Evolutionary conservation across 2,113 vertebrate genomes (phyloP).

Genomic region (Polyodon spathula): DNA sequence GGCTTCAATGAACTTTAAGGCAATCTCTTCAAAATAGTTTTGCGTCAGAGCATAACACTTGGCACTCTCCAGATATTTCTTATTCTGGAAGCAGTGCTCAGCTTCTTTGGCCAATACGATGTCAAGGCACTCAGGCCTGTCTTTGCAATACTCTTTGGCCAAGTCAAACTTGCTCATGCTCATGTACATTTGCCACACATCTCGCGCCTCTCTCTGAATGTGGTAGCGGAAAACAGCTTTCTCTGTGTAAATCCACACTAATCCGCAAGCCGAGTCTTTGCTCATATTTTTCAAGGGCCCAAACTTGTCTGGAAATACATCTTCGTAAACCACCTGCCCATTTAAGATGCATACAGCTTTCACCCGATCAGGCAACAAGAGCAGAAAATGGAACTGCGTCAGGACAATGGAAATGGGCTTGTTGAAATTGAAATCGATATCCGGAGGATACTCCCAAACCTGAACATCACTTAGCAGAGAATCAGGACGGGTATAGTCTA

Average conservation of each 20-base stretch:
- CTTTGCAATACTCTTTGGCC: conserved; percentile 93
- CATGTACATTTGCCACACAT: conserved; percentile 98
- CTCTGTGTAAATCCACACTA: conserved; percentile 93
- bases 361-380: conserved; percentile 79
- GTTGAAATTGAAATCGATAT: conserved; percentile 64
- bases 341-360: conserved; percentile 92
- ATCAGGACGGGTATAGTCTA: conserved; percentile 81
- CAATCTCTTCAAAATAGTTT: conserved; percentile 96
- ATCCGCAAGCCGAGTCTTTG: conserved; percentile 78
- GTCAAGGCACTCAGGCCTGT: conserved; percentile 90
- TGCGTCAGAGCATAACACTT: conserved; percentile 92
- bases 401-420: conserved; percentile 88
- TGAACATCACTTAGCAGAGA: conserved; percentile 82
- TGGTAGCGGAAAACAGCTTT: conserved; percentile 91
- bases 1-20: conserved; percentile 93
- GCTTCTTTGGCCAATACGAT: conserved; percentile 89
- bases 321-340: conserved; percentile 84
- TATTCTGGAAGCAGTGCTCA: conserved; percentile 90
- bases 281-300: conserved; percentile 79
- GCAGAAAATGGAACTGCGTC: conserved; percentile 93
- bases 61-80: conserved; percentile 84
- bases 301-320: conserved; percentile 88
- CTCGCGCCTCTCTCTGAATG: conserved; percentile 81
- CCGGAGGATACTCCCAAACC: conserved; percentile 89
- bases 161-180: conserved; percentile 93